These are phyloP conservation scores for Phyllopteryx taeniolatus DNA, from an alignment of 2,113 vertebrate species.

Conservation along the genomic window DNA sequence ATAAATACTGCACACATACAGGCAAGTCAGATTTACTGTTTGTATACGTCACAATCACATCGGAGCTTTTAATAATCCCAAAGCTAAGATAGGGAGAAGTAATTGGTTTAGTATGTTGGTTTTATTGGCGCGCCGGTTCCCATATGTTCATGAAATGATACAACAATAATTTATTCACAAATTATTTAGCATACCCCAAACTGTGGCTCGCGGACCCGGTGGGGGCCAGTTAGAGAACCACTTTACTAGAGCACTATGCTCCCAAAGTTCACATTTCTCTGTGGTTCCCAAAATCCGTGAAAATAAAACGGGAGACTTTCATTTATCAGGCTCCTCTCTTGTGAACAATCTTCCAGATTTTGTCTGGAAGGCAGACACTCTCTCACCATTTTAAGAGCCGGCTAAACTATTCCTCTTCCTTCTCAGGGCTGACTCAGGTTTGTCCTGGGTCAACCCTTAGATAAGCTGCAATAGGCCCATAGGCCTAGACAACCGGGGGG, in stretches of 20 bases:
- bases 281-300: background rate
- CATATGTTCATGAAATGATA: background rate
- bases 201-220: too few species aligned
- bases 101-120: background rate
- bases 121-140: background rate
- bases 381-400: background rate
- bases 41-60: constrained; percentile 1
- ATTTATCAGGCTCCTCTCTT: background rate
- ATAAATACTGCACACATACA: background rate
- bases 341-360: background rate
- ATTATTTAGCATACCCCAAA: background rate
- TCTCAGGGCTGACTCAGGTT: constrained; percentile 1
- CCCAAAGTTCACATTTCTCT: background rate
- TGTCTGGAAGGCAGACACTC: background rate
- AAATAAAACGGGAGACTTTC: background rate
- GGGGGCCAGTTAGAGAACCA: background rate
- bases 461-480: background rate
- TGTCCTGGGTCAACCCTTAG: background rate
- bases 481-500: background rate
- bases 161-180: background rate
- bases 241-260: background rate
- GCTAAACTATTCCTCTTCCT: background rate
- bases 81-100: background rate
- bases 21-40: background rate
- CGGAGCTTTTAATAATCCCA: background rate